Percentiles rank a stretch among this genome's conserved stretches.
These are phyloP conservation scores for Cryptotis parvus DNA, from an alignment of 2,113 vertebrate species.

Conservation along the genomic window DNA sequence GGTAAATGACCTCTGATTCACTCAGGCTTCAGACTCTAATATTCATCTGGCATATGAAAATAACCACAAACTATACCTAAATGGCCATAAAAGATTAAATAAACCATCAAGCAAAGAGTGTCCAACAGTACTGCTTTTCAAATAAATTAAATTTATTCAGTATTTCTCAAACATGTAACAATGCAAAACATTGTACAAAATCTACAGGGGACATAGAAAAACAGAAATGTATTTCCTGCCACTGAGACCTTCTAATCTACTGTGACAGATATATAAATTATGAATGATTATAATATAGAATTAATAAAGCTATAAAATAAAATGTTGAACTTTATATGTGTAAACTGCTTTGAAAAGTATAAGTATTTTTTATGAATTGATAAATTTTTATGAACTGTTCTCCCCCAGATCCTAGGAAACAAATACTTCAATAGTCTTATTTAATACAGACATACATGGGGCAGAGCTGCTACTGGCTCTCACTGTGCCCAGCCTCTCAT, in stretches of 20 bases:
- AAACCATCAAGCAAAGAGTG: background rate
- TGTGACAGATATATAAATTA: background rate
- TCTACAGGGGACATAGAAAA: background rate
- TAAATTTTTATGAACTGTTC: background rate
- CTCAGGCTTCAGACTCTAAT: slow-evolving; percentile 24
- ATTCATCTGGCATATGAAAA: slow-evolving; percentile 40
- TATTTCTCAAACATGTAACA: background rate
- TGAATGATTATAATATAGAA: background rate
- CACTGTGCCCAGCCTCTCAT: too few species aligned
- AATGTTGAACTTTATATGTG: background rate
- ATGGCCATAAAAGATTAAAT: slow-evolving; percentile 47
- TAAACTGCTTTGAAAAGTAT: background rate
- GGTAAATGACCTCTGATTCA: slow-evolving; percentile 54
- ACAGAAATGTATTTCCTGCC: slow-evolving; percentile 27
- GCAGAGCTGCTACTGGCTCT: too few species aligned
- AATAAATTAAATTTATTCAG: slow-evolving; percentile 6
- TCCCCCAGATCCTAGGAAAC: background rate
- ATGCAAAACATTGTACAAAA: background rate
- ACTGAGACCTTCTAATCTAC: background rate
- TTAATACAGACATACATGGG: too few species aligned
- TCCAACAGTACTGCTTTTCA: background rate
- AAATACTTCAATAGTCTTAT: background rate
- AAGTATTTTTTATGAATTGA: background rate
- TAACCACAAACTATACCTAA: slow-evolving; percentile 37
- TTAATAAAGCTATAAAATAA: background rate